Evolutionary conservation across 1,140 invertebrate genomes (phyloP).

Genomic region (Papilio polytes): DNA sequence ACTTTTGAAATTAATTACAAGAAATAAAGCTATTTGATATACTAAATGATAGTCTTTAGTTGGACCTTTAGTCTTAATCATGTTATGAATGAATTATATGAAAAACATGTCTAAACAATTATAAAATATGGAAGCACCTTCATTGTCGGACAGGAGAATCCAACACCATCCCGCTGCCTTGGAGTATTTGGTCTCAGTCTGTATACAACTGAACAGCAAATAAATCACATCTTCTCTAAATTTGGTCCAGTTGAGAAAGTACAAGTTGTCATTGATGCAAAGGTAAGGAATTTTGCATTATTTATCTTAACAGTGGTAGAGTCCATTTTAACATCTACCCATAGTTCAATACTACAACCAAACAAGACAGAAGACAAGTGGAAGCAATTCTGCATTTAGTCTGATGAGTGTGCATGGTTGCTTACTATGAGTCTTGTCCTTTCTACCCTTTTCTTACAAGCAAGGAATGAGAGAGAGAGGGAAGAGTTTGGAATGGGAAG

Average conservation of each 20-base stretch:
- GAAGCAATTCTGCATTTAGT: too few species aligned
- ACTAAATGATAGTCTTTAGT: background rate
- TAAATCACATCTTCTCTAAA: constrained; percentile 97
- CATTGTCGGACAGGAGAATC: constrained; percentile 88
- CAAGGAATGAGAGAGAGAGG: too few species aligned
- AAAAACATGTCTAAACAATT: constrained; percentile 31
- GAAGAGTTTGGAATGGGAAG: too few species aligned
- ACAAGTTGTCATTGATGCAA: constrained; percentile 98
- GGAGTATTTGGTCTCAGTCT: constrained; percentile 98
- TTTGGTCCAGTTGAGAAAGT: constrained; percentile 96
- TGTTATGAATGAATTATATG: constrained; percentile 12
- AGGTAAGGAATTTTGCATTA: constrained; percentile 85
- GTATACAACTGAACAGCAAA: constrained; percentile 95
- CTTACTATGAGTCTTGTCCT: too few species aligned
- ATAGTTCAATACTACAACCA: too few species aligned
- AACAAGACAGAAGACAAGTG: too few species aligned
- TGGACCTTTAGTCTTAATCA: background rate
- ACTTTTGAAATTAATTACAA: background rate
- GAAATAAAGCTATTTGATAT: too few species aligned
- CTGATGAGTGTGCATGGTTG: too few species aligned
- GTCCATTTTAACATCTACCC: too few species aligned
- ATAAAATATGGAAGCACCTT: constrained; percentile 29
- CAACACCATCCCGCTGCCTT: constrained; percentile 94
- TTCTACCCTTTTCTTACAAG: too few species aligned
- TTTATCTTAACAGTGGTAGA: constrained; percentile 4